Percentiles rank a stretch among this genome's conserved stretches.
These are phyloP conservation scores for Calameuta pallipes DNA, from an alignment of 2,888 invertebrate genomes.

Conservation along the genomic window DNA sequence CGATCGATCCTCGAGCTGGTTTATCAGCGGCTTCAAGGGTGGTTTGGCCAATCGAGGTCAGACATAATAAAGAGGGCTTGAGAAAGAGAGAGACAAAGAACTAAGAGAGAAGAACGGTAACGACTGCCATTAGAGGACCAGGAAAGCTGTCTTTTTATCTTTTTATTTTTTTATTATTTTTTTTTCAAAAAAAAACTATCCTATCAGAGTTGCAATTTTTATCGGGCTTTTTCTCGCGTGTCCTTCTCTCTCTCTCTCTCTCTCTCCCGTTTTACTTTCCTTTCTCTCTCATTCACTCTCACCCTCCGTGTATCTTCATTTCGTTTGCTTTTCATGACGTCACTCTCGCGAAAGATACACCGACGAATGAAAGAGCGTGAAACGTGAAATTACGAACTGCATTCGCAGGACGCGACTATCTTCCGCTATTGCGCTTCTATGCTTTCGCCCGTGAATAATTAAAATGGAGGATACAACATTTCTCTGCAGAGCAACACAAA, in stretches of 20 bases:
- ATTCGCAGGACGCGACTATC: background rate
- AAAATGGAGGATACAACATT: slow-evolving; percentile 51
- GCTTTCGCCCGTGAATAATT: slow-evolving; percentile 49
- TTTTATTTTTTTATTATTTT: background rate
- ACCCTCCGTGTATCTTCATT: background rate
- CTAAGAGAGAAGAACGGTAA: background rate
- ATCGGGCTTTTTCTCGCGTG: background rate
- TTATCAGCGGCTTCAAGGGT: background rate
- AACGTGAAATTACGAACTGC: background rate
- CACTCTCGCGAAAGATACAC: background rate
- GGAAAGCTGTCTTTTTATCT: background rate
- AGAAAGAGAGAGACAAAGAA: background rate
- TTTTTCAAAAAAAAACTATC: background rate
- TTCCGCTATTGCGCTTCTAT: background rate
- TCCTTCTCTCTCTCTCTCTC: background rate
- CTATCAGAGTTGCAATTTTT: background rate
- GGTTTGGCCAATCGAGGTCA: slow-evolving; percentile 7
- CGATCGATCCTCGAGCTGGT: background rate
- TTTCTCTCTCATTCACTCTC: background rate
- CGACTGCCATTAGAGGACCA: background rate
- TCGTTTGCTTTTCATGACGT: background rate
- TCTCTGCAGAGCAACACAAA: slow-evolving; percentile 48
- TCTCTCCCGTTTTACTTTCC: background rate
- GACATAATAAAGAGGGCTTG: background rate
- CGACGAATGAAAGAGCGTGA: background rate